Evolutionary conservation across 1,140 invertebrate species (phyloP).

Genomic region (Sarcophaga bullata): DNA sequence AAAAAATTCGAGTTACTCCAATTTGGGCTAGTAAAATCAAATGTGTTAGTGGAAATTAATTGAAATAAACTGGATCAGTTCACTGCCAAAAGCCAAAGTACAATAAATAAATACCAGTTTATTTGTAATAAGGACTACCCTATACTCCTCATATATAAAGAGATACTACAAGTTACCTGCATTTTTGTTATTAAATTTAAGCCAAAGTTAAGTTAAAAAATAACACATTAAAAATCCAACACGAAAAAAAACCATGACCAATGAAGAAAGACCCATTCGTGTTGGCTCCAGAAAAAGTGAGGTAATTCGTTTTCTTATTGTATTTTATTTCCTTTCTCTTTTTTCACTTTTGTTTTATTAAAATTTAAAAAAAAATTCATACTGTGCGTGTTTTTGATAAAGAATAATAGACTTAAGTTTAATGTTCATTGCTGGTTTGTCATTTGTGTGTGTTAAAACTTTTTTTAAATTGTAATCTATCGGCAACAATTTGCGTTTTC

Average conservation of each 20-base stretch:
- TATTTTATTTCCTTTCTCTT: no score
- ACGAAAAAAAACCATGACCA: slow-evolving; percentile 17
- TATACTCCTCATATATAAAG: neutral
- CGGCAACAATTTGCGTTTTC: no score
- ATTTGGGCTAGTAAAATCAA: neutral
- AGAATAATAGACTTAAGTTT: no score
- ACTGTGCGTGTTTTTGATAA: no score
- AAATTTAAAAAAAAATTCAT: no score
- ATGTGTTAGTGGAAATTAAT: no score
- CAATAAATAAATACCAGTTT: no score
- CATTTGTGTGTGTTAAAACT: no score
- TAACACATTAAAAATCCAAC: neutral
- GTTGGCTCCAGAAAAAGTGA: slow-evolving; percentile 77
- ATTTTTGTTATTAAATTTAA: neutral
- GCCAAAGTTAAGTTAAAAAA: neutral
- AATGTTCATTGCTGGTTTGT: no score
- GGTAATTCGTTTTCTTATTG: slow-evolving; percentile 63
- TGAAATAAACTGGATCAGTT: neutral
- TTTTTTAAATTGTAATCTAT: no score
- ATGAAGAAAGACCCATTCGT: slow-evolving; percentile 65
- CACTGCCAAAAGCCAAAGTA: neutral
- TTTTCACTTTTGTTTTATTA: no score
- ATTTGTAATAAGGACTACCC: no score
- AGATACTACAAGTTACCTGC: neutral
- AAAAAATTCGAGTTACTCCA: neutral